Evolutionary conservation across 2,888 invertebrate genomes (phyloP).

Genomic region (Campoletis raptor): DNA sequence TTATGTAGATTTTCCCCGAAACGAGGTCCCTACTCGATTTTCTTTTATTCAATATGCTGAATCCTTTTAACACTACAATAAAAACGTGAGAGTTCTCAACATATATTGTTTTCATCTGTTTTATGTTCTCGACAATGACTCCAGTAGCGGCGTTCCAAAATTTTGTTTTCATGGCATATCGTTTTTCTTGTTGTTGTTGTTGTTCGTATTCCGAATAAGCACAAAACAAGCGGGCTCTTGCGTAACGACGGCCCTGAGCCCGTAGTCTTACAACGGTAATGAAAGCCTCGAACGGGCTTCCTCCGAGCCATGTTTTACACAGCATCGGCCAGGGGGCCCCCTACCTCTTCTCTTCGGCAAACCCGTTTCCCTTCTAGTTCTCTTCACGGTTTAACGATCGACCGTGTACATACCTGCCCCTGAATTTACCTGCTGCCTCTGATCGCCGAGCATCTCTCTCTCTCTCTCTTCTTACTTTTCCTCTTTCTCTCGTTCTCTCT

Average conservation of each 20-base stretch:
- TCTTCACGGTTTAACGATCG: conserved; percentile 69
- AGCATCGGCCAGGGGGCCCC: conserved; percentile 38
- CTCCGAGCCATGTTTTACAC: conserved; percentile 71
- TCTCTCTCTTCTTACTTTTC: neutral
- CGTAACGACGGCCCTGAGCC: conserved; percentile 80
- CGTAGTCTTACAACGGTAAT: conserved; percentile 81
- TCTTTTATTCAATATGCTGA: neutral
- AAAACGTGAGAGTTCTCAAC: neutral
- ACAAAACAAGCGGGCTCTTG: conserved; percentile 71
- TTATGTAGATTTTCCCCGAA: neutral
- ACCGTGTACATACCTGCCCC: conserved; percentile 57
- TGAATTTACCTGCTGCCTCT: conserved; percentile 59
- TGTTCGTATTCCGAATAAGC: conserved; percentile 13
- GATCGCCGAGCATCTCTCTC: conserved; percentile 46
- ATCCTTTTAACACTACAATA: neutral
- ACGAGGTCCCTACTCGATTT: neutral
- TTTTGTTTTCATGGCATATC: conserved; percentile 15
- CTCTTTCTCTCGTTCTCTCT: neutral
- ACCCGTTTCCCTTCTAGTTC: conserved; percentile 77
- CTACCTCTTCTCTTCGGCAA: conserved; percentile 66
- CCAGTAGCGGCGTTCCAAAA: conserved; percentile 12
- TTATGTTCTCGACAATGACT: neutral
- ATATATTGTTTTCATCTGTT: conserved; percentile 2
- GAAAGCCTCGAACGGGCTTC: conserved; percentile 79
- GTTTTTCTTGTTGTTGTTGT: conserved; percentile 34